Evolutionary conservation across 1,140 invertebrate genomes (phyloP).

Genomic region (Diprion similis): DNA sequence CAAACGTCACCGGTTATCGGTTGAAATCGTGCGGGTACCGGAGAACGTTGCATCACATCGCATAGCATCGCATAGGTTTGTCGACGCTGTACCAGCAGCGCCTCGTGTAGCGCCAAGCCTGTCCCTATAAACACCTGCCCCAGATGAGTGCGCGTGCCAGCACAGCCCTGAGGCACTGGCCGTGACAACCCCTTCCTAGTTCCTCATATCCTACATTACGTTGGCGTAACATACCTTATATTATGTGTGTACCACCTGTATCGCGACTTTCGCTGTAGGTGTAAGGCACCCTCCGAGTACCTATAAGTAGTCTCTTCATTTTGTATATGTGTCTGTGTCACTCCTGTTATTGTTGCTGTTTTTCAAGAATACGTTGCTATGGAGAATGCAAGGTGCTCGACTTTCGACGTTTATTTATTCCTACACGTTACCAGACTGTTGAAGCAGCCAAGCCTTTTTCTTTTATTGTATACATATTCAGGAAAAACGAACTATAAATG

Average conservation of each 20-base stretch:
- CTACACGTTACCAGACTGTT: background rate
- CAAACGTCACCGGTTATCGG: conserved; percentile 54
- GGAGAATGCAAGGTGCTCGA: too few relatives aligned
- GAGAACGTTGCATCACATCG: conserved; percentile 22
- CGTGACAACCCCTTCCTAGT: conserved; percentile 36
- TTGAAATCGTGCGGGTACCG: conserved; percentile 59
- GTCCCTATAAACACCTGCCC: conserved; percentile 44
- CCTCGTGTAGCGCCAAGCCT: background rate
- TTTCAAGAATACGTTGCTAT: background rate
- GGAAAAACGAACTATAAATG: too few relatives aligned
- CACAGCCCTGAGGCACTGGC: conserved; percentile 35
- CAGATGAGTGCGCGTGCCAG: conserved; percentile 42
- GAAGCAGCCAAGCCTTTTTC: background rate
- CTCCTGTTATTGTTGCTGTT: too few relatives aligned
- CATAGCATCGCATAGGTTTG: background rate
- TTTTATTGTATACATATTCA: too few relatives aligned
- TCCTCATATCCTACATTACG: too few relatives aligned
- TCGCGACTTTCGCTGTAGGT: too few relatives aligned
- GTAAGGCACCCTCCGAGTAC: too few relatives aligned
- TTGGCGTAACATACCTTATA: too few relatives aligned
- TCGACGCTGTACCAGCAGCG: background rate
- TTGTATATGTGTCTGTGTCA: too few relatives aligned
- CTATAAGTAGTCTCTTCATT: too few relatives aligned
- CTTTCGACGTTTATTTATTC: too few relatives aligned
- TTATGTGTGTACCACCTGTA: background rate